phyloP scores from a whole-genome alignment of 2,888 invertebrate species.

The Dendrolimus pini region DNA sequence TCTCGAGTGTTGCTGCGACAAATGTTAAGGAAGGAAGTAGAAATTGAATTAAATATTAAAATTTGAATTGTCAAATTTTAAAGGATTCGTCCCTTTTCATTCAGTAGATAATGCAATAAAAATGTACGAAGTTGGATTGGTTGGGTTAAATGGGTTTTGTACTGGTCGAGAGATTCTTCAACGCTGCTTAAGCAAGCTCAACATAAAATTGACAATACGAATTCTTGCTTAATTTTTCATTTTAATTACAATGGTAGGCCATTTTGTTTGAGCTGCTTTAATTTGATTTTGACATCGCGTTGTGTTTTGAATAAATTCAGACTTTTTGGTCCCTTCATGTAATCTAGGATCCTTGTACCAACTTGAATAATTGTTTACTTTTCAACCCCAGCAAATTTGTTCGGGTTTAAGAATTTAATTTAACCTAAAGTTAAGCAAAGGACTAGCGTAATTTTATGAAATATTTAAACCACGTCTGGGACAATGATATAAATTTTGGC shows the following conservation, averaged over 20 bases:
- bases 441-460: too few species aligned
- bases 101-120: constrained; percentile 37
- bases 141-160: constrained; percentile 20
- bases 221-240: constrained; percentile 28
- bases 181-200: constrained; percentile 26
- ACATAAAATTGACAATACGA: constrained; percentile 27
- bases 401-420: neutral
- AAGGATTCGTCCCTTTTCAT: too few species aligned
- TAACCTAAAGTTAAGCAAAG: neutral
- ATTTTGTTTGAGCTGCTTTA: neutral
- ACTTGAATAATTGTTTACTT: neutral
- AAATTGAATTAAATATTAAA: neutral
- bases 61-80: too few species aligned
- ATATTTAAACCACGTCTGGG: too few species aligned
- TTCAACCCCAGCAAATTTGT: neutral
- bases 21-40: neutral
- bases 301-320: constrained; percentile 1
- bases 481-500: too few species aligned
- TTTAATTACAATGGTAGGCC: constrained; percentile 19
- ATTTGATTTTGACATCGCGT: constrained; percentile 10
- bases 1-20: neutral
- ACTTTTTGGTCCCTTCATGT: neutral
- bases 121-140: constrained; percentile 23
- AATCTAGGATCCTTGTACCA: neutral
- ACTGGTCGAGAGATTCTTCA: constrained; percentile 29